Conservation (phyloP, 1,140 invertebrate species). For the Marisa cornuarietis region DNA sequence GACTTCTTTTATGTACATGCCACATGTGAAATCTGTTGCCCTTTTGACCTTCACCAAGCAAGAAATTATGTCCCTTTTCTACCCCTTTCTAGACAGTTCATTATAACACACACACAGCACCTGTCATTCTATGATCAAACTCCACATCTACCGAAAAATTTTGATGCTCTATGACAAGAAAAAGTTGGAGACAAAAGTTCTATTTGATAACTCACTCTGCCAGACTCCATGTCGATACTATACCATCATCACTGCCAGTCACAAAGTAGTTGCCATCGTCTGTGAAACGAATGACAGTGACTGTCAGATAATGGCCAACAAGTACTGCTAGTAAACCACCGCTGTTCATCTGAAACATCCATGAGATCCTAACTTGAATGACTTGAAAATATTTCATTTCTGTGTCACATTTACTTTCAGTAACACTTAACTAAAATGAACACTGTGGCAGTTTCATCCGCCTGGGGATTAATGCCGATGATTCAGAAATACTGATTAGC, state of each 20-base stretch:
- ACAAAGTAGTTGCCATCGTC: conserved; percentile 79
- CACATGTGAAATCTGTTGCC: too few species aligned
- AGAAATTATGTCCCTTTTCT: too few species aligned
- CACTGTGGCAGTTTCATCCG: not conserved
- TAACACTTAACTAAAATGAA: not conserved
- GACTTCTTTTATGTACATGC: too few species aligned
- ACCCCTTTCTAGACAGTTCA: too few species aligned
- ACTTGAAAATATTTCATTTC: not conserved
- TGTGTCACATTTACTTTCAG: not conserved
- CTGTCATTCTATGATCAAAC: too few species aligned
- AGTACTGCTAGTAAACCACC: conserved; percentile 79
- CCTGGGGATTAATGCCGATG: not conserved
- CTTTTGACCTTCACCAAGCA: too few species aligned
- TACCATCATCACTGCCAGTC: conserved; percentile 82
- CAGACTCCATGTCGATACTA: conserved; percentile 81
- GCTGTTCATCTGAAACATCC: conserved; percentile 70
- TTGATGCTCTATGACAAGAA: too few species aligned
- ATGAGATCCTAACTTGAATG: conserved; percentile 15
- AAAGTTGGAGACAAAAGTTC: conserved; percentile 1
- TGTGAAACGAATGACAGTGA: conserved; percentile 79
- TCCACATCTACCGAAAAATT: too few species aligned
- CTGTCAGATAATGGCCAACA: conserved; percentile 80
- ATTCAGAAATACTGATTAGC: too few species aligned
- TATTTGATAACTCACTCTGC: conserved; percentile 56
- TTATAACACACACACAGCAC: too few species aligned